Evolutionary conservation across 1,140 invertebrate genomes (phyloP).

Genomic region (Aphis gossypii): DNA sequence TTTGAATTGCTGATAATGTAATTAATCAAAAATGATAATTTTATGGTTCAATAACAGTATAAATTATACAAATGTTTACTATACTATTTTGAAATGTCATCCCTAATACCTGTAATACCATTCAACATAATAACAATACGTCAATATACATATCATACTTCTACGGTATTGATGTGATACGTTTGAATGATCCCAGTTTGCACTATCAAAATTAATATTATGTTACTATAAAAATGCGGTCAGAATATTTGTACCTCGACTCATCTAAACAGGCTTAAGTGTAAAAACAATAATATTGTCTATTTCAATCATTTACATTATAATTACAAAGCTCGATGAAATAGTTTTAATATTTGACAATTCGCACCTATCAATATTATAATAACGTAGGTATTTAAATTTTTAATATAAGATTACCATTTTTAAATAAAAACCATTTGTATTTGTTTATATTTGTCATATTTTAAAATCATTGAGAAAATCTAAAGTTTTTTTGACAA

Average conservation of each 20-base stretch:
- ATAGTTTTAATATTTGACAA: too few species aligned
- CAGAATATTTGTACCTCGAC: not conserved
- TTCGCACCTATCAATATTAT: too few species aligned
- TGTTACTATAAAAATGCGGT: not conserved
- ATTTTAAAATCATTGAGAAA: too few species aligned
- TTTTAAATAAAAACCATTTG: too few species aligned
- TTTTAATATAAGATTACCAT: too few species aligned
- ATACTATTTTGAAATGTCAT: not conserved
- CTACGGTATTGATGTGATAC: not conserved
- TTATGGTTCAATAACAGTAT: not conserved
- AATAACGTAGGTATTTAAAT: too few species aligned
- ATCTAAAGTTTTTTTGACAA: too few species aligned
- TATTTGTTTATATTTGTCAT: too few species aligned
- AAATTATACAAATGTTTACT: not conserved
- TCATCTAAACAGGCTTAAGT: not conserved
- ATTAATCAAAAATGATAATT: slow-evolving; percentile 3
- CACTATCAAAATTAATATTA: not conserved
- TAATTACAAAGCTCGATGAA: too few species aligned
- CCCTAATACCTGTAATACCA: not conserved
- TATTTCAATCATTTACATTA: too few species aligned
- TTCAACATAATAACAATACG: not conserved
- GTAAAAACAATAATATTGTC: not conserved
- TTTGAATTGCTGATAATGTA: not conserved
- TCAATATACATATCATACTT: not conserved
- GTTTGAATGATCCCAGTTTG: not conserved